Conservation (phyloP, 2,113 vertebrate species). For the Albula glossodonta region DNA sequence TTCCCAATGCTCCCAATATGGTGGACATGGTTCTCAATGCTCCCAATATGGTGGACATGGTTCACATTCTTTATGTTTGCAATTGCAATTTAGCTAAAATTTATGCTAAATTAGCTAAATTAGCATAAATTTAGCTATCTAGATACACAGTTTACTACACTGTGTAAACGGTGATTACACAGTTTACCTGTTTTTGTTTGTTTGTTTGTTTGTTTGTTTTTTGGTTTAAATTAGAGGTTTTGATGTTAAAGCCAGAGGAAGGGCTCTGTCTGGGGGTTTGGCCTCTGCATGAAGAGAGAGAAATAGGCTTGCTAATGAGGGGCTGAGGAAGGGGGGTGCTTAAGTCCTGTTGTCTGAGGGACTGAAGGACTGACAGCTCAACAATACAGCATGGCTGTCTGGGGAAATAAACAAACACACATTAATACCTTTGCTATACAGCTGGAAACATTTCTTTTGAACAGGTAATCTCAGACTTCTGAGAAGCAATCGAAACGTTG, state of each 20-base stretch:
- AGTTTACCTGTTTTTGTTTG: too few species aligned
- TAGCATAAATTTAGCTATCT: too few species aligned
- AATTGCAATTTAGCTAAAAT: too few species aligned
- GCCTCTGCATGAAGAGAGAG: constrained; percentile 42
- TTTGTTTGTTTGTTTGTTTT: too few species aligned
- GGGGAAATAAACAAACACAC: constrained; percentile 36
- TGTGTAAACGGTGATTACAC: too few species aligned
- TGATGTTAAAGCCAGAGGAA: not conserved
- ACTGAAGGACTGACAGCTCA: constrained; percentile 42
- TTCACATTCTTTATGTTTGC: too few species aligned
- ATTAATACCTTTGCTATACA: constrained; percentile 26
- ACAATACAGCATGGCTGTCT: constrained; percentile 43
- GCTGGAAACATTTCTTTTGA: constrained; percentile 17
- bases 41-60: too few species aligned
- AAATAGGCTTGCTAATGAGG: constrained; percentile 40
- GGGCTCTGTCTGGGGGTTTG: constrained; percentile 34
- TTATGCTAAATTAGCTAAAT: too few species aligned
- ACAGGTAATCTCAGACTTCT: not conserved
- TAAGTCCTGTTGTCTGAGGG: constrained; percentile 27
- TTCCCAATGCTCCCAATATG: too few species aligned
- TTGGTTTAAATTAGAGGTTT: too few species aligned
- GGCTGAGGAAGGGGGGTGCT: not conserved
- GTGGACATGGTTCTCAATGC: too few species aligned
- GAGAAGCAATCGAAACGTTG: constrained; percentile 23
- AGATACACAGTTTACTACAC: too few species aligned